Conservation (phyloP, 2,888 invertebrate species). For the Darwinula stevensoni region DNA sequence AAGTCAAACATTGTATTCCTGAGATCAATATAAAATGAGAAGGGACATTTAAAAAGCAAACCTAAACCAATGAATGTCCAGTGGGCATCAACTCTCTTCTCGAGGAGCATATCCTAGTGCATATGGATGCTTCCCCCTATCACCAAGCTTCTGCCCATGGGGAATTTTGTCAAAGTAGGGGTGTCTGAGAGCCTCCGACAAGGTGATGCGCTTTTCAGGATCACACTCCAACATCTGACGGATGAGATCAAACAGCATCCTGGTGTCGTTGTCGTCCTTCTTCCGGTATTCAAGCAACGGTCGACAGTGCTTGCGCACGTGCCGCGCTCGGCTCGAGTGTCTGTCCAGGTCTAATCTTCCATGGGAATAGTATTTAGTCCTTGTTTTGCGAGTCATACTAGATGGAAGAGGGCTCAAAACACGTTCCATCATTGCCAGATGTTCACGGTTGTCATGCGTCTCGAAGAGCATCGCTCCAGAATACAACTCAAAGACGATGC, state of each 20-base stretch:
- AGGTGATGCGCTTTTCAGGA: neutral
- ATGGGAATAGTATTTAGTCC: slow-evolving; percentile 22
- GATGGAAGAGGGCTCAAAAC: slow-evolving; percentile 22
- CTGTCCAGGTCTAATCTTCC: slow-evolving; percentile 13
- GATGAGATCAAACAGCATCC: neutral
- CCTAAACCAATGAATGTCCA: too few species aligned
- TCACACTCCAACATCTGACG: neutral
- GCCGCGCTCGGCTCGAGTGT: slow-evolving; percentile 16
- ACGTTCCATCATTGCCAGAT: slow-evolving; percentile 27
- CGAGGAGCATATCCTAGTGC: too few species aligned
- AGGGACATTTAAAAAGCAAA: too few species aligned
- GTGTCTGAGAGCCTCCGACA: neutral
- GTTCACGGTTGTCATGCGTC: slow-evolving; percentile 26
- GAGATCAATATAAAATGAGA: too few species aligned
- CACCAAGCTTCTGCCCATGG: neutral
- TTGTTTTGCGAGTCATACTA: slow-evolving; percentile 9
- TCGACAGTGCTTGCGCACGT: slow-evolving; percentile 23
- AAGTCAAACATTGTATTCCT: too few species aligned
- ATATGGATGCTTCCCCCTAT: too few species aligned
- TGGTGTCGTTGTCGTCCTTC: neutral
- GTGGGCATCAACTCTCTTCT: too few species aligned
- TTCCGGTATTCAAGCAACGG: slow-evolving; percentile 13
- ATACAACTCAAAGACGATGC: slow-evolving; percentile 25
- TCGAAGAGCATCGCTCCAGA: slow-evolving; percentile 23
- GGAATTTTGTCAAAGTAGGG: slow-evolving; percentile 1